Percentiles rank a stretch among this genome's conserved stretches.
Evolutionary conservation across 2,888 invertebrate genomes (phyloP).

Genomic region (Scelioninae gen. 1): DNA sequence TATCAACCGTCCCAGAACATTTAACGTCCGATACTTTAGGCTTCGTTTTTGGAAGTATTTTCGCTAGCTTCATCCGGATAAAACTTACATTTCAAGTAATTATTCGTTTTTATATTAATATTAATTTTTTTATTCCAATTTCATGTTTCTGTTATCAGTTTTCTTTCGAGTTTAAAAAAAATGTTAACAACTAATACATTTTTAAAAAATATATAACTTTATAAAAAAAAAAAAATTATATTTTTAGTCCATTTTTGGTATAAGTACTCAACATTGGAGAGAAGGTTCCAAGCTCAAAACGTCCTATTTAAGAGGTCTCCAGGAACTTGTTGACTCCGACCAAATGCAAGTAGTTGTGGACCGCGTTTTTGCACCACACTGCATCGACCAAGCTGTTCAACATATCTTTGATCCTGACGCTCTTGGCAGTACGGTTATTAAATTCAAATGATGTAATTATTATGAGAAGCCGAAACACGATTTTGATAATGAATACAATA

Average conservation of each 20-base stretch:
- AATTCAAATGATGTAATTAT: conserved; percentile 82
- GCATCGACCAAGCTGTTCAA: conserved; percentile 84
- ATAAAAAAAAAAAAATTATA: conserved; percentile 14
- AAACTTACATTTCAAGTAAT: conserved; percentile 84
- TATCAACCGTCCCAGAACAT: conserved; percentile 85
- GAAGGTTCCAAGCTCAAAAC: conserved; percentile 80
- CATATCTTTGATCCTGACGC: conserved; percentile 83
- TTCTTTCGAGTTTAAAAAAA: no score
- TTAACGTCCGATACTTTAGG: conserved; percentile 86
- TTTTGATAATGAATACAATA: conserved; percentile 43
- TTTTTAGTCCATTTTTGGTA: conserved; percentile 83
- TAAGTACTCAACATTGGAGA: conserved; percentile 78
- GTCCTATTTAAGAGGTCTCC: conserved; percentile 81
- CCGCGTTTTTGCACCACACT: conserved; percentile 85
- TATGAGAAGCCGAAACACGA: conserved; percentile 6
- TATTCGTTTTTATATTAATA: not conserved
- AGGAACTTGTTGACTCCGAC: conserved; percentile 85
- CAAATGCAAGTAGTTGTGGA: conserved; percentile 87
- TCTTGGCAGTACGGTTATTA: conserved; percentile 85
- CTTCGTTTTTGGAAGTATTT: conserved; percentile 84
- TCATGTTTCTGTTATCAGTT: no score
- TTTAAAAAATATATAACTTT: no score
- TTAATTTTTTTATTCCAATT: no score
- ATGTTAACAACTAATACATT: no score
- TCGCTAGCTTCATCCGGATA: conserved; percentile 84